Evolutionary conservation across 53 echinoderm and acorn worm genomes (phyloP).

Genomic region (Astropecten irregularis): DNA sequence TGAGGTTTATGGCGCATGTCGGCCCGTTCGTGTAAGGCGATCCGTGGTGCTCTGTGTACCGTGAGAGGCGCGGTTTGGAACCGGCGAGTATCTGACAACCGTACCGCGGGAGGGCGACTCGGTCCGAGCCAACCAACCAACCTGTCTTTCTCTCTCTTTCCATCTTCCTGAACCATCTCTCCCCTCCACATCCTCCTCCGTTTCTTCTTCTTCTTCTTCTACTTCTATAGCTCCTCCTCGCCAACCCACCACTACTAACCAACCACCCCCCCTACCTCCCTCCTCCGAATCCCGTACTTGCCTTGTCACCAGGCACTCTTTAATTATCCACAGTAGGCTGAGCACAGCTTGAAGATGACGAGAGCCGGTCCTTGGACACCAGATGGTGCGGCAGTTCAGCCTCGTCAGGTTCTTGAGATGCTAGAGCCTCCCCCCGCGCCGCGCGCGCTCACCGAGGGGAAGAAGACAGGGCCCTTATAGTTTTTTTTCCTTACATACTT

Average conservation of each 20-base stretch:
- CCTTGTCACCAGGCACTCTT: slow-evolving; percentile 52
- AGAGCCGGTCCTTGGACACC: slow-evolving; percentile 39
- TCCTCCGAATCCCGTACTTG: not conserved
- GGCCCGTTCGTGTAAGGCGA: slow-evolving; percentile 27
- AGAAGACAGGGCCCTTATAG: not conserved
- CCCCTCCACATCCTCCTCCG: not conserved
- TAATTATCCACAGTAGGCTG: slow-evolving; percentile 49
- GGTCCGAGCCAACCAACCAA: not conserved
- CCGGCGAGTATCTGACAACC: not conserved
- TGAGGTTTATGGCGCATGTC: slow-evolving; percentile 49
- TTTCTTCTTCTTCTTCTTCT: not conserved
- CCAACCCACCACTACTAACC: not conserved
- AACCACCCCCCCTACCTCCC: not conserved
- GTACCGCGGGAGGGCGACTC: no score
- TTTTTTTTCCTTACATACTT: no score
- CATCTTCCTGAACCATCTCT: not conserved
- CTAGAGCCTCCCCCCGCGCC: no score
- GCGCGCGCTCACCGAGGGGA: not conserved
- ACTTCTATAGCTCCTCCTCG: not conserved
- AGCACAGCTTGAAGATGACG: slow-evolving; percentile 54
- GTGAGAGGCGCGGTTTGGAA: slow-evolving; percentile 9
- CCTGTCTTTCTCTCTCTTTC: slow-evolving; percentile 15
- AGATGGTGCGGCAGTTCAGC: slow-evolving; percentile 48
- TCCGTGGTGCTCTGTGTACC: slow-evolving; percentile 5
- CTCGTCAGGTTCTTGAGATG: slow-evolving; percentile 51